Evolutionary conservation across 2,888 invertebrate genomes (phyloP), one percentile per base, ranked within the genome.

Genomic region (Cremastobaeus sp.): DNA sequence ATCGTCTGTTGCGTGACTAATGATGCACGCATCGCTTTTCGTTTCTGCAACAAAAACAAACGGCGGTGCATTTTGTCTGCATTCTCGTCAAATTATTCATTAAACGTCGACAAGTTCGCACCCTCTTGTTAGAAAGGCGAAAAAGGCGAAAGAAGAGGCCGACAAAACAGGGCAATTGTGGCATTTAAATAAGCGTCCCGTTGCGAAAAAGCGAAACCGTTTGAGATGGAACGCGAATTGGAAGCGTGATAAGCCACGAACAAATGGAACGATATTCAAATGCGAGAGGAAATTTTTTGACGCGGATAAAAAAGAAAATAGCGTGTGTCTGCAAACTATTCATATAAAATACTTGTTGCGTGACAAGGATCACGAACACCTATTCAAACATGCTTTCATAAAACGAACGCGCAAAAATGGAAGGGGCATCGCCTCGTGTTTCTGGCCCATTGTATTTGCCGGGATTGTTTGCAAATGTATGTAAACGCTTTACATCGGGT

Each of bases 1-100:
- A 92, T 91, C 47, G 62, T 78, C 72, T 95, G 91, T 88, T 95
- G 95, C 76, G 93, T 90, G 80, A 94, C 91, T 79, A 95, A 90
- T 0, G 95, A 93, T 45, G 95, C 94, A 54, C 96, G 91, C 77
- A 96, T 88, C 0, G 93, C 93, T 89, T 96, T 96, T 55, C 96
- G 92, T 90, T 97, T 97, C 97, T 97, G 90, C 70, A 91, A 90
- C 75, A 75, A 64, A 45, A 45, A 28, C 32, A 50, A 45, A 9
- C 32, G 8, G 39, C 18, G 12, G 28, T n/a, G 1, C 4, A 45
- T 52, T 37, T 60, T 9, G 15, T n/a, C 20, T 34, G 34, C 18
- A 3, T 43, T 43, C 11, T n/a, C 6, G 12, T 21, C 4, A 37
- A 62, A 62, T 62, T 30, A 25, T 8, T 11, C 17, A 15, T 45